Evolutionary conservation across 2,113 vertebrate species (phyloP), one percentile per base, ranked within the genome.

Genomic region (Passer montanus): DNA sequence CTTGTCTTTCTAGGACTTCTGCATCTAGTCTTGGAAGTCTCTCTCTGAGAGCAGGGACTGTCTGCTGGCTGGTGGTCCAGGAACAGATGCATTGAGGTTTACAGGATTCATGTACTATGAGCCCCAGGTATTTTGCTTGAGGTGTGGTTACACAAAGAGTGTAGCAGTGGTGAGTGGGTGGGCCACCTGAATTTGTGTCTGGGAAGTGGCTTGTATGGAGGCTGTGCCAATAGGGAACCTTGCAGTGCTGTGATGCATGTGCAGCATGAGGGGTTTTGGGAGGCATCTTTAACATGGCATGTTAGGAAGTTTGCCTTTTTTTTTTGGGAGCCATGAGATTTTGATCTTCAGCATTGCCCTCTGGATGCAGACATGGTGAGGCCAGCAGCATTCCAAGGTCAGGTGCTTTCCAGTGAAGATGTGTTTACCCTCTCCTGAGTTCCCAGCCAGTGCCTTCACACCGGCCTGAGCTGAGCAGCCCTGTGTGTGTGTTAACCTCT

Each of bases 211-310:
- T 4, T 5, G 18, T 37, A 37, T 0, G 0, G 62, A 73, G 44
- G 26, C 28, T 15, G 15, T 47, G 43, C 28, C 68, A 1, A 0
- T 24, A 24, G 37, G 27, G 74, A 72, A 19, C 35, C 19, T 72
- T 0, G 0, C 21, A 19, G 22, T 52, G 66, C 30, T 0, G 0
- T n/a, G 31, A 30, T 89, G 35, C 26, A 1, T 4, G 18, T 72
- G 43, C 11, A 26, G 23, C 23, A 1, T 17, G 43, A 21, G 14
- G 20, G 24, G 9, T 76, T 94, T 64, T 58, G 43, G 21, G 76
- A 77, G 35, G 24, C 23, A 21, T 43, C 52, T 91, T 23, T 70
- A 31, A 70, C 78, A 30, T 13, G 47, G 39, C n/a, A 23, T 0
- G 0, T 44, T 31, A 6, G 19, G 27, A 66, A n/a, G 30, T 55